Evolutionary conservation across 2,888 invertebrate species (phyloP), one percentile per base, ranked within the genome.

Genomic region (Sinohyriopsis cumingii): DNA sequence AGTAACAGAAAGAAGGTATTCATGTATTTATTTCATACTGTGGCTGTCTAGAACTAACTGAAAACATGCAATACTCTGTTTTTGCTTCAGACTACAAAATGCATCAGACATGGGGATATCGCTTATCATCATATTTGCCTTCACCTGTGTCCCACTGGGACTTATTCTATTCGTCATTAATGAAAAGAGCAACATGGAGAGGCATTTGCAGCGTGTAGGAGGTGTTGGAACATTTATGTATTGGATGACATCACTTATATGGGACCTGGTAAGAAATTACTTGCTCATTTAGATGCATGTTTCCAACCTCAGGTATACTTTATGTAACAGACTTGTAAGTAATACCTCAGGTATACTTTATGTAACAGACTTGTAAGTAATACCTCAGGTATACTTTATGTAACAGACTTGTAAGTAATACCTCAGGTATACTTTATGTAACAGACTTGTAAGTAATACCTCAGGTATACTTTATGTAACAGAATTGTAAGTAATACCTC

Each of bases 21-120:
- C 9, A 15, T 45, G 45, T 45, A 45, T 45, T 45, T 45, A 45
- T 15, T 45, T 45, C 15, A 45, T 45, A 15, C 9, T 33, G 9
- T 0, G 33, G 3, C 15, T 45, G 12, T 45, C 45, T 12, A 45
- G 45, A 45, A 45, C 45, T 3, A 15, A 45, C 15, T 0, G 15
- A 45, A 45, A 45, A 3, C 0, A 45, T 45, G 45, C 12, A 45
- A 12, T 45, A 45, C 15, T 12, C 45, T 12, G 12, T 15, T 9
- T 33, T 33, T 9, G 9, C 1, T 75, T 20, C 82, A 90, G 90
- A 59, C 69, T 89, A 60, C 86, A 89, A 69, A 82, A 84, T 63
- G 86, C 90, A 3, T 87, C 90, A 5, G 90, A 91, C 73, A 82
- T 89, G n/a, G 91, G 91, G 22, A 88, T 91, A n/a, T 87, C 91